phyloP scores from a whole-genome alignment of 2,797 vertebrate genomes.

The Pampus argenteus region DNA sequence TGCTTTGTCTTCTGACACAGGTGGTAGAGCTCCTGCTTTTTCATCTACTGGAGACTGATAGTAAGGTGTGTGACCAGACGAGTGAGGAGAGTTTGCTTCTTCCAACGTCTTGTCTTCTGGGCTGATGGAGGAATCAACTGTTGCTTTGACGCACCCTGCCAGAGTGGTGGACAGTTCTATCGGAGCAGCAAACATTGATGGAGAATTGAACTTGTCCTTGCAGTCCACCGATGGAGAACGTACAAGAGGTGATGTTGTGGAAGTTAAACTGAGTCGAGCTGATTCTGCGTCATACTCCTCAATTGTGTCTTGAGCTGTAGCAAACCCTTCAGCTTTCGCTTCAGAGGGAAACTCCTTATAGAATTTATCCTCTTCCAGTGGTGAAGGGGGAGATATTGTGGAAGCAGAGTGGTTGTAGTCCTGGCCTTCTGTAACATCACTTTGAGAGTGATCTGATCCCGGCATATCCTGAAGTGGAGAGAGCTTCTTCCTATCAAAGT shows the following conservation, averaged over 20 bases:
- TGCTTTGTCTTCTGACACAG: slow-evolving; percentile 72
- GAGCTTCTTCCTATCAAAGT: slow-evolving; percentile 83
- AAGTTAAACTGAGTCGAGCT: slow-evolving; percentile 77
- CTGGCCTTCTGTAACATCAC: slow-evolving; percentile 92
- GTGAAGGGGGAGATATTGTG: slow-evolving; percentile 94
- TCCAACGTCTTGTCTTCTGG: slow-evolving; percentile 95
- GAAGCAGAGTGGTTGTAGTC: slow-evolving; percentile 93
- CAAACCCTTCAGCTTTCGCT: slow-evolving; percentile 66
- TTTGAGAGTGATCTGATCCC: slow-evolving; percentile 88
- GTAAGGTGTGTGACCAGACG: slow-evolving; percentile 97
- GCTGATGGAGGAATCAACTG: slow-evolving; percentile 85
- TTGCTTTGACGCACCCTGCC: slow-evolving; percentile 74
- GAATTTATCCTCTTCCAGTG: slow-evolving; percentile 93
- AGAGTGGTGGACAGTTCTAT: slow-evolving; percentile 85
- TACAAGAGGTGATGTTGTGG: slow-evolving; percentile 86
- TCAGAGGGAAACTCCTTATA: slow-evolving; percentile 78
- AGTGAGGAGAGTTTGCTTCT: slow-evolving; percentile 92
- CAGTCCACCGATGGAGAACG: slow-evolving; percentile 92
- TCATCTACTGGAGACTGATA: slow-evolving; percentile 97
- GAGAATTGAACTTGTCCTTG: slow-evolving; percentile 88
- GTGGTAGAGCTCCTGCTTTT: slow-evolving; percentile 85
- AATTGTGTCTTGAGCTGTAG: slow-evolving; percentile 66
- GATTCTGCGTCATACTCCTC: slow-evolving; percentile 74
- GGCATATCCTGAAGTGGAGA: slow-evolving; percentile 83
- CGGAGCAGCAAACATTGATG: slow-evolving; percentile 86